Conservation (phyloP, 1,140 invertebrate genomes). For the Megathymus violae region DNA sequence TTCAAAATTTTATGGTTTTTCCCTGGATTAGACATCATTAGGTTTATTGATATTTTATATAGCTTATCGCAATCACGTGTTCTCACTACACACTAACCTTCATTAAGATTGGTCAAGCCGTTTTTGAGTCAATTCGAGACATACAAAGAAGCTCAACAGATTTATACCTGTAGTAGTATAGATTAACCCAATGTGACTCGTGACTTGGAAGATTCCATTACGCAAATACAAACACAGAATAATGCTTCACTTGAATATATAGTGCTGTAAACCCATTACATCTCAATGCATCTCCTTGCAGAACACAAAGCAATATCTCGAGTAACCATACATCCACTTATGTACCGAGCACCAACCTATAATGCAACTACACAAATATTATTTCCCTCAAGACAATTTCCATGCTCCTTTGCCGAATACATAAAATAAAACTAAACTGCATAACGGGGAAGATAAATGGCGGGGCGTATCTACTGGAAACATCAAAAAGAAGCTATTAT, state of each 20-base stretch:
- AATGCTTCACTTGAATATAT: not conserved
- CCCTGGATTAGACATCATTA: no score
- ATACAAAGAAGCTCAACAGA: no score
- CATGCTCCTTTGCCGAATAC: constrained; percentile 33
- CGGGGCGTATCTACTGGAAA: constrained; percentile 44
- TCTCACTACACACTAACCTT: no score
- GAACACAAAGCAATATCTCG: not conserved
- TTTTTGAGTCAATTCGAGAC: no score
- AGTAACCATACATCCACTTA: not conserved
- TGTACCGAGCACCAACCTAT: not conserved
- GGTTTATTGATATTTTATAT: no score
- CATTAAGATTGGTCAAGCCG: no score
- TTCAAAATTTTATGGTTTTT: no score
- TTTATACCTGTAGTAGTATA: no score
- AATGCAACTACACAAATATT: constrained; percentile 24
- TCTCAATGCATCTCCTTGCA: not conserved
- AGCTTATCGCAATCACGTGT: no score
- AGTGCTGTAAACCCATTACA: not conserved
- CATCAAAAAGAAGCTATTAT: constrained; percentile 75
- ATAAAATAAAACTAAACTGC: constrained; percentile 68
- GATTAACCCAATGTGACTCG: no score
- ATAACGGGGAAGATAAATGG: constrained; percentile 53
- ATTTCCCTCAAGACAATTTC: constrained; percentile 44
- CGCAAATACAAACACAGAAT: not conserved
- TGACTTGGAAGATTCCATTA: not conserved